These are phyloP conservation scores for Ephydatia muelleri DNA, from an alignment of 37 sponge, comb jelly and placozoan species.

Conservation along the genomic window DNA sequence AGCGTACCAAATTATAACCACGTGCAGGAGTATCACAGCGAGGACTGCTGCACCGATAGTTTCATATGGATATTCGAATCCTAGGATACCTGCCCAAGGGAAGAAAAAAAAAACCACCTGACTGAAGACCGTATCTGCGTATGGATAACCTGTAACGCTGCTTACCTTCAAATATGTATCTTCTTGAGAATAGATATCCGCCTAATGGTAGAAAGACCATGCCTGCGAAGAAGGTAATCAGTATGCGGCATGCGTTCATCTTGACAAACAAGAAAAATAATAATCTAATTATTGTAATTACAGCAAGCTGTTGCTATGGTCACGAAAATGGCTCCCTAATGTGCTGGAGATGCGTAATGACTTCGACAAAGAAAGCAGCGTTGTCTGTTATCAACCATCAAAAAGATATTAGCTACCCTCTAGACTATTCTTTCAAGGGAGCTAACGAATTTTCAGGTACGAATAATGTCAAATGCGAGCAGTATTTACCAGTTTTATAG, in stretches of 20 bases:
- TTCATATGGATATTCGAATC: background rate
- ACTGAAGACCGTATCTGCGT: background rate
- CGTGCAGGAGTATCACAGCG: background rate
- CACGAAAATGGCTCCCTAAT: background rate
- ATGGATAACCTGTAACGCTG: background rate
- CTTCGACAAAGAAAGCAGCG: constrained; percentile 26
- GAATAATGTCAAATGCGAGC: background rate
- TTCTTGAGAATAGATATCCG: constrained; percentile 56
- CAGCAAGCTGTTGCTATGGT: constrained; percentile 13
- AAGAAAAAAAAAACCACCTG: background rate
- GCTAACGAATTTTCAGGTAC: constrained; percentile 57
- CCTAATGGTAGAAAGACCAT: constrained; percentile 68
- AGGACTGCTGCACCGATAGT: background rate
- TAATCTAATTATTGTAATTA: background rate
- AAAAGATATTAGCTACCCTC: constrained; percentile 42
- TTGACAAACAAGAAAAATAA: background rate
- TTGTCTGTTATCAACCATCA: constrained; percentile 50
- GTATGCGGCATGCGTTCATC: constrained; percentile 13
- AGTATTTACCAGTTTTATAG: too few species aligned
- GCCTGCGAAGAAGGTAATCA: constrained; percentile 48
- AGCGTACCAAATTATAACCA: too few species aligned
- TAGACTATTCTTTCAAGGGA: constrained; percentile 85
- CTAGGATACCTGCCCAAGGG: too few species aligned
- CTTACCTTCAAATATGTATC: constrained; percentile 64
- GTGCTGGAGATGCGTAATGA: background rate